Percentiles rank a stretch among this genome's conserved stretches.
Evolutionary conservation across 2,888 invertebrate genomes (phyloP).

Genomic region (Loripinus fragilis): DNA sequence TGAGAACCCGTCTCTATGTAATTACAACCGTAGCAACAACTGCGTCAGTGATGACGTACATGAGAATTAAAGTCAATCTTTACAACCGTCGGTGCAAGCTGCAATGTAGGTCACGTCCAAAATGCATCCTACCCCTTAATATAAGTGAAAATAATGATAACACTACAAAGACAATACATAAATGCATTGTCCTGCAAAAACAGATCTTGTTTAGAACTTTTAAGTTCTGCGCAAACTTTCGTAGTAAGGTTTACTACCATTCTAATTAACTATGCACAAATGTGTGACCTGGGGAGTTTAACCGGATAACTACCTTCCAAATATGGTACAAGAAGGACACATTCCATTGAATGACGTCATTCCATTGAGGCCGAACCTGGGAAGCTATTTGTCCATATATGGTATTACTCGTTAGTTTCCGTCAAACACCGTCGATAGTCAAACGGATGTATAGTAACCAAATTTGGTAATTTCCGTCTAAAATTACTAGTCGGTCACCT

Average conservation of each 20-base stretch:
- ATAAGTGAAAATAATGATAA: constrained; percentile 24
- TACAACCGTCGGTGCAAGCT: constrained; percentile 39
- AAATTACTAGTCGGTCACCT: not conserved
- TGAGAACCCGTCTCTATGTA: constrained; percentile 55
- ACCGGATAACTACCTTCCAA: constrained; percentile 73
- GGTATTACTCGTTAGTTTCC: constrained; percentile 58
- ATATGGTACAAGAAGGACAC: constrained; percentile 75
- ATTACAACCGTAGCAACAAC: constrained; percentile 55
- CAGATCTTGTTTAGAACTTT: not conserved
- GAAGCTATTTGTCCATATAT: constrained; percentile 61
- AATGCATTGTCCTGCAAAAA: constrained; percentile 24
- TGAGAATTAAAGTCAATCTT: constrained; percentile 59
- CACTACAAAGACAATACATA: constrained; percentile 24
- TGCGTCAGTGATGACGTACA: constrained; percentile 68
- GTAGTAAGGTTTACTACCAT: constrained; percentile 57
- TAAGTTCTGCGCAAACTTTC: constrained; percentile 55
- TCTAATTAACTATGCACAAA: constrained; percentile 37
- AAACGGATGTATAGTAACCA: constrained; percentile 55
- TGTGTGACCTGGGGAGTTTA: constrained; percentile 56
- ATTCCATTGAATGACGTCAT: constrained; percentile 67
- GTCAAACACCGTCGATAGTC: constrained; percentile 48
- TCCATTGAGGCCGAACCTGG: constrained; percentile 38
- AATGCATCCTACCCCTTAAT: not conserved
- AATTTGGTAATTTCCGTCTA: constrained; percentile 59
- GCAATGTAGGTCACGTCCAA: constrained; percentile 55